phyloP scores from a whole-genome alignment of 2,797 vertebrate species.

The Pelochelys cantorii region DNA sequence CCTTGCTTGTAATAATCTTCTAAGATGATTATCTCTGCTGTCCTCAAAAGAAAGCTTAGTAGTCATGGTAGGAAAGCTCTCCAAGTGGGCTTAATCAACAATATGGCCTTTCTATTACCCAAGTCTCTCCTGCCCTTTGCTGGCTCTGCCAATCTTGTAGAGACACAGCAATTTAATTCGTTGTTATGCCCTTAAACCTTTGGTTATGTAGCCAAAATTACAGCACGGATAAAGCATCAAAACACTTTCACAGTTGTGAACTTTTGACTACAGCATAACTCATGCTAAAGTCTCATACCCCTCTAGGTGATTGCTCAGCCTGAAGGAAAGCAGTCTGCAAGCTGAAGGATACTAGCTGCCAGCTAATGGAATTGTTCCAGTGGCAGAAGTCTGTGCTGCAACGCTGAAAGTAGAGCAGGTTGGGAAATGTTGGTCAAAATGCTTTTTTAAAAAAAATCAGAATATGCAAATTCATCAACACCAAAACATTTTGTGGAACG shows the following conservation, averaged over 20 bases:
- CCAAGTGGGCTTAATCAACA: constrained; percentile 27
- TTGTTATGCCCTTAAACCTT: background rate
- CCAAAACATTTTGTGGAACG: background rate
- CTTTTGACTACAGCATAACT: background rate
- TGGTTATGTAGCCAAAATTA: background rate
- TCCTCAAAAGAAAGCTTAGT: constrained; percentile 15
- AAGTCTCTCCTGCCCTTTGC: background rate
- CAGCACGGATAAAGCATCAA: background rate
- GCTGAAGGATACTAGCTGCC: background rate
- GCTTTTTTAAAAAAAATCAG: background rate
- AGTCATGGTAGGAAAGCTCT: constrained; percentile 9
- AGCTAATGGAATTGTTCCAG: background rate
- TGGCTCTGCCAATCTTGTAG: background rate
- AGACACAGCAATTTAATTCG: background rate
- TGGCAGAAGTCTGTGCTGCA: background rate
- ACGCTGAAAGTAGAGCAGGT: background rate
- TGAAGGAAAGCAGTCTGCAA: background rate
- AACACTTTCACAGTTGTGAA: background rate
- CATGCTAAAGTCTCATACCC: background rate
- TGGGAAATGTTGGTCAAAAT: background rate
- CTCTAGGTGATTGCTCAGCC: background rate
- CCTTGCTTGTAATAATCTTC: constrained; percentile 18
- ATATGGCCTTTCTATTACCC: constrained; percentile 9
- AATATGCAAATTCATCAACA: background rate
- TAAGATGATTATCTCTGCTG: constrained; percentile 55